Evolutionary conservation across 2,888 invertebrate genomes (phyloP).

Genomic region (Parnassius mnemosyne): DNA sequence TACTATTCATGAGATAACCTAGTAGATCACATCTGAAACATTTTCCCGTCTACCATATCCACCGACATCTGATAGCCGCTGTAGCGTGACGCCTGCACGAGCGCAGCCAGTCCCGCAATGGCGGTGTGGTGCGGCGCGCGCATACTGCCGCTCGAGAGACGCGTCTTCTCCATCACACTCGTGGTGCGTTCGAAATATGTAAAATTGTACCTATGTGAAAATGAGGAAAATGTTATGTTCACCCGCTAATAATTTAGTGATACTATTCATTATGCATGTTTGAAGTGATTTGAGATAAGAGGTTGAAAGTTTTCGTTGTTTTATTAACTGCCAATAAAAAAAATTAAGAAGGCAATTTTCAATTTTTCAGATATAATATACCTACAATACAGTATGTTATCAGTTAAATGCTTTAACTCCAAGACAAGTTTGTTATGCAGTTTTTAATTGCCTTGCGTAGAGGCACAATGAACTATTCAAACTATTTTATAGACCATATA

Average conservation of each 20-base stretch:
- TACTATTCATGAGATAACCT: too few relatives aligned
- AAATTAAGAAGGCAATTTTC: too few relatives aligned
- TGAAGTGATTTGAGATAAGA: not conserved
- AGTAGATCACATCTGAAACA: not conserved
- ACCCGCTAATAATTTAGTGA: conserved; percentile 1
- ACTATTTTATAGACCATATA: too few relatives aligned
- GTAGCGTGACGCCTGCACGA: conserved; percentile 44
- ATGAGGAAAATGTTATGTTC: not conserved
- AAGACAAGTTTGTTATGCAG: too few relatives aligned
- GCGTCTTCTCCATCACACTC: conserved; percentile 71
- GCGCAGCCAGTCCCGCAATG: conserved; percentile 67
- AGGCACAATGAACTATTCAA: too few relatives aligned
- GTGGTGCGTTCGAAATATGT: conserved; percentile 59
- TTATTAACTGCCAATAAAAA: too few relatives aligned
- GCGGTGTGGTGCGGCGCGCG: conserved; percentile 79
- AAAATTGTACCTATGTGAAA: not conserved
- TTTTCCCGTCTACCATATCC: conserved; percentile 24
- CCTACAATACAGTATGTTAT: too few relatives aligned
- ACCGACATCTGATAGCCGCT: conserved; percentile 30
- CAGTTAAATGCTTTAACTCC: too few relatives aligned
- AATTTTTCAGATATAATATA: too few relatives aligned
- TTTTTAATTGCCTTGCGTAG: too few relatives aligned
- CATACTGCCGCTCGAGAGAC: conserved; percentile 69
- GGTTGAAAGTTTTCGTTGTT: not conserved
- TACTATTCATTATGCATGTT: not conserved